Evolutionary conservation across 2,888 invertebrate species (phyloP).

Genomic region (Caenorhabditis sp.): DNA sequence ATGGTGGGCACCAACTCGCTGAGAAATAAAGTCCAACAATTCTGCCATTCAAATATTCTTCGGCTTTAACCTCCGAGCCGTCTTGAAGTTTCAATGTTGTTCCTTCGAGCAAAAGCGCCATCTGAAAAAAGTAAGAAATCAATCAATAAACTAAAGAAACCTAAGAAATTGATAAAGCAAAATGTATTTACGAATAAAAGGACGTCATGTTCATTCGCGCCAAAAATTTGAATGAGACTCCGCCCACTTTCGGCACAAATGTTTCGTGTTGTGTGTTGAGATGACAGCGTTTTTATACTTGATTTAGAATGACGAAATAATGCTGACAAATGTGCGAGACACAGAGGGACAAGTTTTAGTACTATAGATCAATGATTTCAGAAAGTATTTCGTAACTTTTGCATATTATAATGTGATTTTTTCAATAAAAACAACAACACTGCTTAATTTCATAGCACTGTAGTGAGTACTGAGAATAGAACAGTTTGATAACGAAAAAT

Average conservation of each 20-base stretch:
- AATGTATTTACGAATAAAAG: not conserved
- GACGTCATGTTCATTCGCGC: not conserved
- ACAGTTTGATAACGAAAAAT: not conserved
- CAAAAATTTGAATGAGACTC: conserved; percentile 1
- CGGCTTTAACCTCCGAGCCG: conserved; percentile 45
- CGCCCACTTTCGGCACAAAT: not conserved
- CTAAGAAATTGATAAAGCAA: not conserved
- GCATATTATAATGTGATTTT: too few species aligned
- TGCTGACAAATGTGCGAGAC: not conserved
- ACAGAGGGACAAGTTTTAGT: not conserved
- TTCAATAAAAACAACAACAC: too few species aligned
- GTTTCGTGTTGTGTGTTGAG: not conserved
- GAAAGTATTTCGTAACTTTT: not conserved
- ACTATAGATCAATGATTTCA: not conserved
- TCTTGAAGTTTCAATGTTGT: conserved; percentile 35
- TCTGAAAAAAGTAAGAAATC: too few species aligned
- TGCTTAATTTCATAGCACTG: too few species aligned
- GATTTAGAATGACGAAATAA: not conserved
- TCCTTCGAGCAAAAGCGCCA: conserved; percentile 46
- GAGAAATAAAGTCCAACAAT: conserved; percentile 75
- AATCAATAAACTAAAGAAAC: too few species aligned
- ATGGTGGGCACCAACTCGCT: conserved; percentile 74
- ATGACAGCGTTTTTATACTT: too few species aligned
- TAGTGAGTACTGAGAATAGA: too few species aligned
- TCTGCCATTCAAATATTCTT: conserved; percentile 64